These are phyloP conservation scores for Pseudorhombus dupliciocellatus DNA, from an alignment of 2,113 vertebrate genomes.

Conservation along the genomic window DNA sequence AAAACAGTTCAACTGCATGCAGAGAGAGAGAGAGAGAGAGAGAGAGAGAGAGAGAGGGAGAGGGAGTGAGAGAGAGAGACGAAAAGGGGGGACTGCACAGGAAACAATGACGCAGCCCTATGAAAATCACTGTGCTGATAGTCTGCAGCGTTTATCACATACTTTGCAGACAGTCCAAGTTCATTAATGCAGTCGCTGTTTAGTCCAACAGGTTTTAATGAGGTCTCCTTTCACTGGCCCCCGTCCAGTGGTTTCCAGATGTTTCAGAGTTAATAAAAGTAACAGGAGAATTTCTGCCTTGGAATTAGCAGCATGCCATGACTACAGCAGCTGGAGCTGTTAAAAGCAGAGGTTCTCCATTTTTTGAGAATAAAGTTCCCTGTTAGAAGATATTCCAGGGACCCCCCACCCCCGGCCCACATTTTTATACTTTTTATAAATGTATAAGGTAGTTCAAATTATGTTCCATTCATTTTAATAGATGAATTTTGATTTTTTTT, in stretches of 20 bases:
- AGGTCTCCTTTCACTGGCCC: background rate
- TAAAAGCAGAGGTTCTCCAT: too few species aligned
- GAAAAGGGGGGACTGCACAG: constrained; percentile 69
- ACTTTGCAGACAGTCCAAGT: background rate
- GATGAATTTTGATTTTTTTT: too few species aligned
- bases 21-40: constrained; percentile 37
- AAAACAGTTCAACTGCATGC: constrained; percentile 59
- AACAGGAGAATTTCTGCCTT: background rate
- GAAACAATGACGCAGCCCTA: constrained; percentile 78
- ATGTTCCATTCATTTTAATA: too few species aligned
- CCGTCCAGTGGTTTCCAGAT: constrained; percentile 13
- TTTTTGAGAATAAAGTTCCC: too few species aligned
- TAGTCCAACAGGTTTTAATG: background rate
- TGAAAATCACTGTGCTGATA: constrained; percentile 59
- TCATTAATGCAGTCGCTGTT: background rate
- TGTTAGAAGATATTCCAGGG: too few species aligned
- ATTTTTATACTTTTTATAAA: too few species aligned
- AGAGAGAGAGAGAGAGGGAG: constrained; percentile 46
- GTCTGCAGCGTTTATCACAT: constrained; percentile 14
- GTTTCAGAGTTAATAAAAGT: background rate
- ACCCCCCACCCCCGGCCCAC: too few species aligned
- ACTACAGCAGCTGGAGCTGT: background rate
- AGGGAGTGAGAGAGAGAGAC: constrained; percentile 16
- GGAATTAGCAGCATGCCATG: background rate
- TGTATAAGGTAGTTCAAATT: too few species aligned